A percentile compares a stretch with the other conserved stretches of the same genome.
Evolutionary conservation across 2,797 vertebrate species (phyloP).

Genomic region (Astyanax mexicanus): DNA sequence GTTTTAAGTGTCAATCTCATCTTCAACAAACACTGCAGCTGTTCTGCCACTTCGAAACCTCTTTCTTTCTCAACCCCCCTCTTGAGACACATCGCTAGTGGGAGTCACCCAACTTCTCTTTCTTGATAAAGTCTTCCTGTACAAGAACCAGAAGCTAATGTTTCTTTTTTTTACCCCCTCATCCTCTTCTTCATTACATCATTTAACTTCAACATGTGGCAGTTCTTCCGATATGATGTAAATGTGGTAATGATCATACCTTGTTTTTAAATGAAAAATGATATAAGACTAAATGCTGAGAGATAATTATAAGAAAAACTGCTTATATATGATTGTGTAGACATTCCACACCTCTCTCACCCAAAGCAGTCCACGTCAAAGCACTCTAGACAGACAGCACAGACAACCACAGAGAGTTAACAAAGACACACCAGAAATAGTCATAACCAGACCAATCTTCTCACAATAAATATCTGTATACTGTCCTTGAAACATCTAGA

Average conservation of each 20-base stretch:
- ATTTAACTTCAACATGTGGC: neutral
- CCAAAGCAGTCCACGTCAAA: too few relatives aligned
- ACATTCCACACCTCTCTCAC: too few relatives aligned
- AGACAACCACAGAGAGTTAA: too few relatives aligned
- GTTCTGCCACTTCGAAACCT: constrained; percentile 9
- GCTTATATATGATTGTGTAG: too few relatives aligned
- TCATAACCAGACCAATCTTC: too few relatives aligned
- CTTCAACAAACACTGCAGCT: neutral
- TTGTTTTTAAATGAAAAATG: neutral
- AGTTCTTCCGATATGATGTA: neutral
- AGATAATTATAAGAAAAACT: neutral
- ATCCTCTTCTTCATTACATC: neutral
- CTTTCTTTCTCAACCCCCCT: neutral
- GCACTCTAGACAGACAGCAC: too few relatives aligned
- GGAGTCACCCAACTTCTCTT: constrained; percentile 43
- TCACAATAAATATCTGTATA: too few relatives aligned
- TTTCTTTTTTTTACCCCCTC: neutral
- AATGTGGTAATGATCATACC: too few relatives aligned
- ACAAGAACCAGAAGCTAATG: neutral
- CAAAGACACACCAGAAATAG: too few relatives aligned
- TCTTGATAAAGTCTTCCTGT: constrained; percentile 38
- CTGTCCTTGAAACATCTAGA: too few relatives aligned
- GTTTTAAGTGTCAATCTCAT: neutral
- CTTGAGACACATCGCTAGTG: constrained; percentile 34
- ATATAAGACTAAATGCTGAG: neutral